Percentiles rank a stretch among this genome's conserved stretches.
phyloP scores from a whole-genome alignment of 2,113 vertebrate genomes.

The Gymnocephalus cernua region DNA sequence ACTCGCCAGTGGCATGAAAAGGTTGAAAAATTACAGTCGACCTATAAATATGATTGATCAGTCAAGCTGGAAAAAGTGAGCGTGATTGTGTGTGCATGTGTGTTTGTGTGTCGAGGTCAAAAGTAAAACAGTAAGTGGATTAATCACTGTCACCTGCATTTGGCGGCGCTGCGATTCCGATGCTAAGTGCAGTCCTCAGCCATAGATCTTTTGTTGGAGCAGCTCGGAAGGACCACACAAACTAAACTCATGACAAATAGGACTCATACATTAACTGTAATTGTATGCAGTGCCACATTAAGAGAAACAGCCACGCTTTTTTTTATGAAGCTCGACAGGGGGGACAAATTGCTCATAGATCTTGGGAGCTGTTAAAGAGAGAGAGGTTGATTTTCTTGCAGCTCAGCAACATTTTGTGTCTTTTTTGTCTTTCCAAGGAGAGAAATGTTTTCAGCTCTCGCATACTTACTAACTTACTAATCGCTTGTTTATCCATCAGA shows the following conservation, averaged over 20 bases:
- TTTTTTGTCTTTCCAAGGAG: conserved; percentile 4
- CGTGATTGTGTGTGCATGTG: conserved; percentile 2
- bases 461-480: background rate
- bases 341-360: conserved; percentile 55
- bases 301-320: conserved; percentile 34
- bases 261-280: conserved; percentile 58
- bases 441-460: conserved; percentile 10
- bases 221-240: conserved; percentile 41
- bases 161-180: background rate
- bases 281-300: conserved; percentile 54
- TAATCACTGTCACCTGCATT: conserved; percentile 48
- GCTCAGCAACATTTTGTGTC: conserved; percentile 24
- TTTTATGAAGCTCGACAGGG: conserved; percentile 2
- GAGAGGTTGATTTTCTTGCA: conserved; percentile 2
- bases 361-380: conserved; percentile 45
- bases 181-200: conserved; percentile 28
- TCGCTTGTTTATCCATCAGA: conserved; percentile 25
- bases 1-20: conserved; percentile 15
- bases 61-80: conserved; percentile 7
- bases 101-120: conserved; percentile 35
- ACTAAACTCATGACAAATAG: conserved; percentile 54
- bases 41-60: conserved; percentile 28
- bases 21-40: conserved; percentile 9
- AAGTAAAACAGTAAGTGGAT: conserved; percentile 52
- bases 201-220: conserved; percentile 48